Percentiles rank a stretch among this genome's conserved stretches.
phyloP scores from a whole-genome alignment of 2,888 invertebrate species.

The Hemithea aestivaria region DNA sequence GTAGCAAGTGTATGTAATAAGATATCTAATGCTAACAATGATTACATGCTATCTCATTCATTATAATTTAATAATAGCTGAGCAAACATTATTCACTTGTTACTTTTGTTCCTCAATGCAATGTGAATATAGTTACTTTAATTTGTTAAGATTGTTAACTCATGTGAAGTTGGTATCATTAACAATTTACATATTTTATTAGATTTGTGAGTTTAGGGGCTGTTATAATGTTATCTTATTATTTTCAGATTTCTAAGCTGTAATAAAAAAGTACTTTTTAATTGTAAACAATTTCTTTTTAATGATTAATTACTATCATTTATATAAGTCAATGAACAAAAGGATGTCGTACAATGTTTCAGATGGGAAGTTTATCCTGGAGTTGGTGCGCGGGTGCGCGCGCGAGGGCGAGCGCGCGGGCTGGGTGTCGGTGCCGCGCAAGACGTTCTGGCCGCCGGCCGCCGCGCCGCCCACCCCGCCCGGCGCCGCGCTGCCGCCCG shows the following conservation, averaged over 20 bases:
- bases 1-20: conserved; percentile 25
- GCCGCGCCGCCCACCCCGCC: conserved; percentile 78
- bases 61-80: conserved; percentile 6
- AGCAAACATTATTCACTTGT: conserved; percentile 6
- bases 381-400: conserved; percentile 82
- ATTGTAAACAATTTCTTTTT: too few relatives aligned
- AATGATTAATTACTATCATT: too few relatives aligned
- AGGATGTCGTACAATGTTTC: too few relatives aligned
- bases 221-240: too few relatives aligned
- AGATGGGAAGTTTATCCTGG: conserved; percentile 95
- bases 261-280: too few relatives aligned
- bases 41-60: conserved; percentile 18
- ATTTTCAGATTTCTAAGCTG: too few relatives aligned
- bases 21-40: conserved; percentile 21
- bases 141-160: too few relatives aligned
- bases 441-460: conserved; percentile 91
- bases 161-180: too few relatives aligned
- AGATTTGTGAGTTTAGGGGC: too few relatives aligned
- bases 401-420: conserved; percentile 86
- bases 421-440: conserved; percentile 94
- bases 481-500: conserved; percentile 82
- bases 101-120: conserved; percentile 12
- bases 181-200: too few relatives aligned
- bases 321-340: too few relatives aligned
- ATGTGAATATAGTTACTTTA: conserved; percentile 9